Percentiles rank a stretch among this genome's conserved stretches.
Conservation (phyloP, 2,888 invertebrate genomes). For the Anthophora plumipes region DNA sequence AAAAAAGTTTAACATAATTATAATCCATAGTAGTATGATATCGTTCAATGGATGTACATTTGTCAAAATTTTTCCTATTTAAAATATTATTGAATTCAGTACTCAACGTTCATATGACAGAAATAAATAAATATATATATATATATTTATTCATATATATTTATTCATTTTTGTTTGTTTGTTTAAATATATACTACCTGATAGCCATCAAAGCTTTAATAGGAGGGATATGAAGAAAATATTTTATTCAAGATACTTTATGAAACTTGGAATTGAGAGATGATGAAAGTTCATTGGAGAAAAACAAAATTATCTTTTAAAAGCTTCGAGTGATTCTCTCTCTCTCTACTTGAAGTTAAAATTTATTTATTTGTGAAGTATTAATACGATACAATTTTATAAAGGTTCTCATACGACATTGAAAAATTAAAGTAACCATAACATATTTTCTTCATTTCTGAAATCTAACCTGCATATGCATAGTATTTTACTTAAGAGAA, state of each 20-base stretch:
- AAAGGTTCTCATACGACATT: constrained; percentile 7
- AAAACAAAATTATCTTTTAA: constrained; percentile 9
- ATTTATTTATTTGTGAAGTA: constrained; percentile 35
- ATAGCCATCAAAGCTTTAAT: constrained; percentile 68
- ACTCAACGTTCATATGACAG: constrained; percentile 58
- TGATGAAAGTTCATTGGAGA: background rate
- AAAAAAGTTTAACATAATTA: constrained; percentile 50
- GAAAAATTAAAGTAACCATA: constrained; percentile 26
- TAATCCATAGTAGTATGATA: constrained; percentile 33
- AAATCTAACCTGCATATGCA: constrained; percentile 10
- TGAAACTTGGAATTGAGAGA: constrained; percentile 4
- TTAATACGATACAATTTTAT: constrained; percentile 35
- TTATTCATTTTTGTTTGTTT: too few species aligned
- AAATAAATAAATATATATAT: too few species aligned
- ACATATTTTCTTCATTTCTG: constrained; percentile 32
- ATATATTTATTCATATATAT: too few species aligned
- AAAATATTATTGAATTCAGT: constrained; percentile 62
- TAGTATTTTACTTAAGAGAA: constrained; percentile 8
- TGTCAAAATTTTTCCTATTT: constrained; percentile 58
- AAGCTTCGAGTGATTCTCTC: constrained; percentile 21
- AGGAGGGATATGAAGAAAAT: constrained; percentile 26
- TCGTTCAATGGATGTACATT: constrained; percentile 32
- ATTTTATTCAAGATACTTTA: constrained; percentile 6
- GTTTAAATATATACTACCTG: constrained; percentile 56
- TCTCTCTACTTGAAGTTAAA: constrained; percentile 18